These are phyloP conservation scores for Noctua janthina DNA, from an alignment of 2,888 invertebrate species.

Conservation along the genomic window DNA sequence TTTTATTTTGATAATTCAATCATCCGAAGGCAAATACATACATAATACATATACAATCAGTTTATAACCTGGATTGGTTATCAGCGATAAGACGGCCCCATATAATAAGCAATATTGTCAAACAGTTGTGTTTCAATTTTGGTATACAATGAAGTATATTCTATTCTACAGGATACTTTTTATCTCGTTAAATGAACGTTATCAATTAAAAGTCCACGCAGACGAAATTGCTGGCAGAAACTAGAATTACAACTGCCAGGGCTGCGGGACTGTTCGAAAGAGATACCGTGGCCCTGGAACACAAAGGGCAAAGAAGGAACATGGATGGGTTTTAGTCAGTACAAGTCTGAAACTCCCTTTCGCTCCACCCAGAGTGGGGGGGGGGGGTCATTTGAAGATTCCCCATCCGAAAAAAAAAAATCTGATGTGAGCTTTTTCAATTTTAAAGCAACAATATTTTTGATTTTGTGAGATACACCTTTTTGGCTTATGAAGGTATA, in stretches of 20 bases:
- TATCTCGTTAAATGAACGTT: neutral
- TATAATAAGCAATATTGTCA: neutral
- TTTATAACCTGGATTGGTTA: neutral
- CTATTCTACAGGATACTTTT: neutral
- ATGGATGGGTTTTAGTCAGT: too few relatives aligned
- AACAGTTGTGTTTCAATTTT: too few relatives aligned
- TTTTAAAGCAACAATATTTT: neutral
- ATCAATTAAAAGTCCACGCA: neutral
- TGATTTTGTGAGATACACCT: neutral
- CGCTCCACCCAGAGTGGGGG: too few relatives aligned
- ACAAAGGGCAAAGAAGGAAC: too few relatives aligned
- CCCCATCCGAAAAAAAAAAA: too few relatives aligned
- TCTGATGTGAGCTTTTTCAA: too few relatives aligned
- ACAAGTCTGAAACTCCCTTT: too few relatives aligned
- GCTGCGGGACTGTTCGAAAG: too few relatives aligned
- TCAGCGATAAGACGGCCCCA: too few relatives aligned
- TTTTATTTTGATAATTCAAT: neutral
- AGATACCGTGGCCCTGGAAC: too few relatives aligned
- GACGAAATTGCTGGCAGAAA: neutral
- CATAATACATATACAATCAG: neutral
- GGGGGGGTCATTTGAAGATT: too few relatives aligned
- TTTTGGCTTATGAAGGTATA: constrained; percentile 1
- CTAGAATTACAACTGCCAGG: neutral
- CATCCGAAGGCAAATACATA: neutral
- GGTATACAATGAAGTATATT: neutral